Percentiles rank a stretch among this genome's conserved stretches.
These are phyloP conservation scores for Gymnocephalus cernua DNA, from an alignment of 2,113 vertebrate species.

Conservation along the genomic window DNA sequence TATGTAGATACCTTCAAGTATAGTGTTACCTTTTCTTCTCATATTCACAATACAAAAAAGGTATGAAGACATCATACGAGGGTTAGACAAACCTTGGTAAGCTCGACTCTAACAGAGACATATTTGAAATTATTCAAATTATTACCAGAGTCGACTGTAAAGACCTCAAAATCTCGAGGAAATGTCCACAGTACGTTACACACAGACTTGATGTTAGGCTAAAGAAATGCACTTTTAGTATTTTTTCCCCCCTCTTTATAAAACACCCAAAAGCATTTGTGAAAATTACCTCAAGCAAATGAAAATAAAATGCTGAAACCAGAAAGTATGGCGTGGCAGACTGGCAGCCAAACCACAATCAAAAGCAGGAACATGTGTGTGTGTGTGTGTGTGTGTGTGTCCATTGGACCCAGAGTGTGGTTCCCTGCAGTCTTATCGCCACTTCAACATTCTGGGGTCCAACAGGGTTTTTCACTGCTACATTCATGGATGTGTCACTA, in stretches of 20 bases:
- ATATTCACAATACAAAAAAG: no score
- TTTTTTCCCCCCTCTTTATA: background rate
- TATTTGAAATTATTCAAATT: background rate
- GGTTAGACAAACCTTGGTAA: background rate
- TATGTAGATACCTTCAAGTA: no score
- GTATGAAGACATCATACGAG: background rate
- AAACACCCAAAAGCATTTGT: conserved; percentile 45
- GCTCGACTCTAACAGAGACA: background rate
- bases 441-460: conserved; percentile 35
- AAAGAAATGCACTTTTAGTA: conserved; percentile 6
- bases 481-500: background rate
- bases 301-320: conserved; percentile 61
- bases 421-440: conserved; percentile 52
- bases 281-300: conserved; percentile 55
- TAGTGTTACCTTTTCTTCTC: no score
- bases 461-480: background rate
- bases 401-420: conserved; percentile 28
- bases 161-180: background rate
- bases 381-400: conserved; percentile 46
- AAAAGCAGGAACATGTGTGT: conserved; percentile 72
- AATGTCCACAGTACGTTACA: background rate
- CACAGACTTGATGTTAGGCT: conserved; percentile 1
- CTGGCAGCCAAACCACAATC: conserved; percentile 66
- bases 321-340: conserved; percentile 46
- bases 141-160: background rate